phyloP scores from a whole-genome alignment of 2,797 vertebrate species.

The Megalops cyprinoides region DNA sequence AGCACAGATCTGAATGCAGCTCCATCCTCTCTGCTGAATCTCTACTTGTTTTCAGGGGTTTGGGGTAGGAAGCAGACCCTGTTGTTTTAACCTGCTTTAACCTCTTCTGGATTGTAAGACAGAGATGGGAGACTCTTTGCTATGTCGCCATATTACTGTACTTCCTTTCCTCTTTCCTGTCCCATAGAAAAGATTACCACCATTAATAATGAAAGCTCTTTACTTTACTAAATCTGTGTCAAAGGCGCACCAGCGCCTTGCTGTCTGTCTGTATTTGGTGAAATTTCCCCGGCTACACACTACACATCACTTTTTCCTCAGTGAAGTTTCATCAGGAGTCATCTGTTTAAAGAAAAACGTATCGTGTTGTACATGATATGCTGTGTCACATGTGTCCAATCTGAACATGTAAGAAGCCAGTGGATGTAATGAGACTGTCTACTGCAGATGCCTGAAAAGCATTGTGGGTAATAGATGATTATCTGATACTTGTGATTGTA shows the following conservation, averaged over 20 bases:
- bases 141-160: background rate
- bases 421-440: background rate
- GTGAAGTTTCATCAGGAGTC: background rate
- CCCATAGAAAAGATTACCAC: background rate
- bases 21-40: too few relatives aligned
- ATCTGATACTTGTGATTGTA: too few relatives aligned
- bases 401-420: background rate
- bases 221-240: background rate
- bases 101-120: background rate
- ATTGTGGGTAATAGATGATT: background rate
- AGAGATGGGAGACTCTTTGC: background rate
- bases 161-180: background rate
- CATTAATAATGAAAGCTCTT: background rate
- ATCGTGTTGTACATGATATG: background rate
- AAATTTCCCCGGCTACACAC: too few relatives aligned
- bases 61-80: background rate
- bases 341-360: too few relatives aligned
- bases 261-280: too few relatives aligned
- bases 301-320: too few relatives aligned
- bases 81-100: background rate
- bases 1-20: background rate
- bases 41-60: background rate
- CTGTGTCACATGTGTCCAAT: background rate
- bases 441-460: background rate
- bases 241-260: too few relatives aligned